Conservation (phyloP, 2,888 invertebrate genomes). For the Troides helena region DNA sequence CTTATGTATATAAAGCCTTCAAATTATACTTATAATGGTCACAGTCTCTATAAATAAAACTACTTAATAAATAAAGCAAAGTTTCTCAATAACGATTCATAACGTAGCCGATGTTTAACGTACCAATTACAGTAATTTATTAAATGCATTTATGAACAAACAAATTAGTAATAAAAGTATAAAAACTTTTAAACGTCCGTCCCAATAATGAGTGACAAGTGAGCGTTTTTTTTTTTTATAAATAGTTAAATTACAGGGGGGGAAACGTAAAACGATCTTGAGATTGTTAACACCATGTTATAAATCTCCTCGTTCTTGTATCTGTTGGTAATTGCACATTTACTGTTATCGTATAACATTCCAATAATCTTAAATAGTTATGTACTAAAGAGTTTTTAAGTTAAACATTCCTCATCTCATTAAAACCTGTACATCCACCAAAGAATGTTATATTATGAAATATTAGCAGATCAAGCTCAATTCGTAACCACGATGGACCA, state of each 20-base stretch:
- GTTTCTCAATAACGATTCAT: background rate
- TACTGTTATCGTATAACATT: slow-evolving; percentile 19
- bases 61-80: too few relatives aligned
- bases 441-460: slow-evolving; percentile 18
- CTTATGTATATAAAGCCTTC: background rate
- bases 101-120: background rate
- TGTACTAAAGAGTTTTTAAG: slow-evolving; percentile 7
- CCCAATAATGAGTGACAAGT: slow-evolving; percentile 64
- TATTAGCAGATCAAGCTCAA: slow-evolving; percentile 15
- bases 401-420: slow-evolving; percentile 13
- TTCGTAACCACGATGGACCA: slow-evolving; percentile 31
- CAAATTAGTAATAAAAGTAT: slow-evolving; percentile 21
- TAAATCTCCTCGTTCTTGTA: background rate
- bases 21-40: background rate
- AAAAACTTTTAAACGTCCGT: slow-evolving; percentile 49
- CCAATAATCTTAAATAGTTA: slow-evolving; percentile 18
- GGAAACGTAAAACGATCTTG: slow-evolving; percentile 30
- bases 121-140: background rate
- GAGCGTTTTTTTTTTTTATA: slow-evolving; percentile 38
- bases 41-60: background rate
- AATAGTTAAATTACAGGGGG: slow-evolving; percentile 37
- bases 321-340: background rate
- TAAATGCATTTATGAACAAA: slow-evolving; percentile 32
- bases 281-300: slow-evolving; percentile 20
- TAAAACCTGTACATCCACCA: slow-evolving; percentile 19